A percentile compares a stretch with the other conserved stretches of the same genome.
These are phyloP conservation scores for Unio pictorum DNA, from an alignment of 2,888 invertebrate species.

Conservation along the genomic window DNA sequence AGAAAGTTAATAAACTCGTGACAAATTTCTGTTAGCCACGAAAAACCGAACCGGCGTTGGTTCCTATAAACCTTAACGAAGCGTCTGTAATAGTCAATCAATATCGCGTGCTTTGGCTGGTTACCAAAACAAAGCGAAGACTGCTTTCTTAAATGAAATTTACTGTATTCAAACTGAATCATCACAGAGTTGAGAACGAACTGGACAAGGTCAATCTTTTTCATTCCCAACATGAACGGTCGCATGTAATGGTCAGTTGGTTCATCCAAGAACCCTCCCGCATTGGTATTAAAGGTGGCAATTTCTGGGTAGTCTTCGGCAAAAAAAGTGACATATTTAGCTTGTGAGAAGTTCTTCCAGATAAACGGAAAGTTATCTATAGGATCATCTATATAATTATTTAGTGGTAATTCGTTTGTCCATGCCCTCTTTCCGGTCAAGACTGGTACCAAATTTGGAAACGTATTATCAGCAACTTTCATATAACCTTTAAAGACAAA, in stretches of 20 bases:
- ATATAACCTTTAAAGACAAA: constrained; percentile 44
- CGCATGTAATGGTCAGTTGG: constrained; percentile 50
- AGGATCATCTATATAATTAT: constrained; percentile 14
- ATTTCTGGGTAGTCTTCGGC: constrained; percentile 43
- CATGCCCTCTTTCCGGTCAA: constrained; percentile 41
- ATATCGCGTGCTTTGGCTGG: constrained; percentile 75
- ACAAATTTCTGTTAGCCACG: constrained; percentile 89
- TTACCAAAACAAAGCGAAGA: constrained; percentile 79
- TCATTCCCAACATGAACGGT: constrained; percentile 40
- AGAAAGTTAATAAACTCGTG: constrained; percentile 88
- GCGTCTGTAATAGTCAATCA: constrained; percentile 71
- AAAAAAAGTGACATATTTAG: constrained; percentile 34
- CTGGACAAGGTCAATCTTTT: constrained; percentile 25
- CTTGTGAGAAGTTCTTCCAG: constrained; percentile 35
- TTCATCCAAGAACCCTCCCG: constrained; percentile 28
- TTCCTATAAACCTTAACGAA: constrained; percentile 78
- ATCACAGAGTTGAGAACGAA: constrained; percentile 28
- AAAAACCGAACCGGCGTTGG: constrained; percentile 85
- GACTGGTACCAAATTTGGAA: constrained; percentile 42
- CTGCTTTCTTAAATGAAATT: constrained; percentile 28
- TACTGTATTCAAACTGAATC: constrained; percentile 35
- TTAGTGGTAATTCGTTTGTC: constrained; percentile 27
- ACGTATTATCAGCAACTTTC: constrained; percentile 50
- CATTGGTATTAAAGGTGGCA: constrained; percentile 32
- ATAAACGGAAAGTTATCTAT: constrained; percentile 36